These are phyloP conservation scores for Orius laevigatus DNA, from an alignment of 1,140 invertebrate genomes.

Conservation along the genomic window DNA sequence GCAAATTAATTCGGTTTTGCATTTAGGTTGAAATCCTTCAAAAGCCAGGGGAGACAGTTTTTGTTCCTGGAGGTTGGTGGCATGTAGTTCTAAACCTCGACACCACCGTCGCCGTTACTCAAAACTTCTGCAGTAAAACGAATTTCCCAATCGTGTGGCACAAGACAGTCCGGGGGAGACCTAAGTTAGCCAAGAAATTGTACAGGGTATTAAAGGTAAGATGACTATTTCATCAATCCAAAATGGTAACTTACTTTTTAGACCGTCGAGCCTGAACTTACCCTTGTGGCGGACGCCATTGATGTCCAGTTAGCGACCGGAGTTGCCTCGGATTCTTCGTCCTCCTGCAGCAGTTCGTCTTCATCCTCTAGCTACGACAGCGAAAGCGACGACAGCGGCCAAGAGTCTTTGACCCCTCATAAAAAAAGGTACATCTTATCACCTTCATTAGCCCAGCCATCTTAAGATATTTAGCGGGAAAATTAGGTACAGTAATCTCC, in stretches of 20 bases:
- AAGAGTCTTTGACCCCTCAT: slow-evolving; percentile 72
- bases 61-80: slow-evolving; percentile 97
- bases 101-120: slow-evolving; percentile 90
- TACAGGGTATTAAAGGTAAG: slow-evolving; percentile 43
- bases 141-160: slow-evolving; percentile 98
- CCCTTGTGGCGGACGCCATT: slow-evolving; percentile 65
- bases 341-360: slow-evolving; percentile 75
- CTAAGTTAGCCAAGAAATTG: slow-evolving; percentile 85
- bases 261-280: slow-evolving; percentile 65
- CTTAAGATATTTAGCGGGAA: too few species aligned
- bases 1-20: too few species aligned
- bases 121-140: slow-evolving; percentile 91
- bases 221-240: background rate
- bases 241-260: slow-evolving; percentile 26
- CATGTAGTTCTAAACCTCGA: slow-evolving; percentile 96
- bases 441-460: too few species aligned
- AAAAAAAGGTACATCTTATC: slow-evolving; percentile 55
- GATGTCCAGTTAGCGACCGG: slow-evolving; percentile 76
- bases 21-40: slow-evolving; percentile 89
- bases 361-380: slow-evolving; percentile 34
- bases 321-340: slow-evolving; percentile 85
- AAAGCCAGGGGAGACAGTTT: slow-evolving; percentile 91
- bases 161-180: slow-evolving; percentile 87
- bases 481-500: too few species aligned
- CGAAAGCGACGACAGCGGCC: slow-evolving; percentile 66